A percentile compares a stretch with the other conserved stretches of the same genome.
These are phyloP conservation scores for Ptilonorhynchus violaceus DNA, from an alignment of 2,113 vertebrate genomes.

Conservation along the genomic window DNA sequence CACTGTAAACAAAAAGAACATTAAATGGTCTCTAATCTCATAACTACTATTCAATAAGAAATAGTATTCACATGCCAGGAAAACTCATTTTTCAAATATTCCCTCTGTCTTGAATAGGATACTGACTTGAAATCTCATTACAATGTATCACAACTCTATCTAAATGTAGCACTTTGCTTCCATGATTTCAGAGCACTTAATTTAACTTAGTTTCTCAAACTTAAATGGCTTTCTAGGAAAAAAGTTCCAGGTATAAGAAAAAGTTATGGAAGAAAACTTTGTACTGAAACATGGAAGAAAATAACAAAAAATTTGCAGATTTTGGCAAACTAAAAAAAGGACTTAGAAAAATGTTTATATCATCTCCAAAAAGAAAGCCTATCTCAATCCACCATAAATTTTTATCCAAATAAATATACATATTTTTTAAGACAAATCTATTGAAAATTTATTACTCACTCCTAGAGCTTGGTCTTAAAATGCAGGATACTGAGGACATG, in stretches of 20 bases:
- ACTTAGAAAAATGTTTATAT: background rate
- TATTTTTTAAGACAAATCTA: background rate
- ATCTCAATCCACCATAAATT: background rate
- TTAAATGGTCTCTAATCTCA: background rate
- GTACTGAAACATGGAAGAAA: background rate
- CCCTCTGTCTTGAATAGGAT: background rate
- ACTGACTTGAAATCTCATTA: background rate
- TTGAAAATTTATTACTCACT: background rate
- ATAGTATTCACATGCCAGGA: background rate
- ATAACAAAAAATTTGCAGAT: background rate
- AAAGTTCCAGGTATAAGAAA: background rate
- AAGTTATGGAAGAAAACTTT: background rate
- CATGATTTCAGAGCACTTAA: background rate
- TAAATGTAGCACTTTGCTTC: background rate
- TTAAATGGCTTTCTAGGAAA: background rate
- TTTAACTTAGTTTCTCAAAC: background rate
- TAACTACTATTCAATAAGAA: background rate
- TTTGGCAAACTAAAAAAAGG: background rate
- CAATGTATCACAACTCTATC: background rate
- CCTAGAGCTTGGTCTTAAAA: background rate
- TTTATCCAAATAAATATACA: background rate
- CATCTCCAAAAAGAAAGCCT: background rate
- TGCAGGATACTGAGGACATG: background rate
- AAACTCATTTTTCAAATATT: conserved; percentile 2
- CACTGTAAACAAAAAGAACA: background rate